phyloP scores from a whole-genome alignment of 1,140 invertebrate genomes.

The Trachymyrmex cornetzi region DNA sequence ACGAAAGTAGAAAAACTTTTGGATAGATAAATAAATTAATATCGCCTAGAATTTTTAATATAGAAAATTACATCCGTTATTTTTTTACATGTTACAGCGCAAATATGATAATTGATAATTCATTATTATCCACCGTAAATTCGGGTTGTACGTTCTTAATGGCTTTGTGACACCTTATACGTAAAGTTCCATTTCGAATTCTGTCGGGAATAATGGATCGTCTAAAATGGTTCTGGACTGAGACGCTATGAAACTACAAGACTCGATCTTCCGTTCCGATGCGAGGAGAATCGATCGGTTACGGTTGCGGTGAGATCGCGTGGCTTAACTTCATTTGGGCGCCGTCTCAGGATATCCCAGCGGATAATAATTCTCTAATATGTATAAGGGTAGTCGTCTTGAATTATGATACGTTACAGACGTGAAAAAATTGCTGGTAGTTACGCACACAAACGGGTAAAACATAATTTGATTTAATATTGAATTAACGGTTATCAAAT shows the following conservation, averaged over 20 bases:
- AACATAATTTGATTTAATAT: not conserved
- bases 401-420: conserved; percentile 37
- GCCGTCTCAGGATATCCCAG: conserved; percentile 20
- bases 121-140: conserved; percentile 12
- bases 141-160: not conserved
- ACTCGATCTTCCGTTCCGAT: conserved; percentile 18
- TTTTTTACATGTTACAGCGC: not conserved
- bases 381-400: not conserved
- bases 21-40: too few species aligned
- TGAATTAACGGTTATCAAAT: conserved; percentile 29
- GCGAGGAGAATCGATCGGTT: conserved; percentile 47
- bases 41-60: too few species aligned
- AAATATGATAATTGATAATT: not conserved
- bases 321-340: conserved; percentile 52
- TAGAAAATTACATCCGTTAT: not conserved
- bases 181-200: conserved; percentile 23
- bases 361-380: conserved; percentile 48
- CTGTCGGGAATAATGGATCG: conserved; percentile 48
- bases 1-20: not conserved
- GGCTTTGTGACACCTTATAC: conserved; percentile 17
- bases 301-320: conserved; percentile 34
- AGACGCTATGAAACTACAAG: conserved; percentile 22
- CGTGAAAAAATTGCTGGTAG: conserved; percentile 20
- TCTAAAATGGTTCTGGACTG: conserved; percentile 43
- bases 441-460: not conserved